phyloP scores from a whole-genome alignment of 2,888 invertebrate species.

The Eupithecia abbreviata region DNA sequence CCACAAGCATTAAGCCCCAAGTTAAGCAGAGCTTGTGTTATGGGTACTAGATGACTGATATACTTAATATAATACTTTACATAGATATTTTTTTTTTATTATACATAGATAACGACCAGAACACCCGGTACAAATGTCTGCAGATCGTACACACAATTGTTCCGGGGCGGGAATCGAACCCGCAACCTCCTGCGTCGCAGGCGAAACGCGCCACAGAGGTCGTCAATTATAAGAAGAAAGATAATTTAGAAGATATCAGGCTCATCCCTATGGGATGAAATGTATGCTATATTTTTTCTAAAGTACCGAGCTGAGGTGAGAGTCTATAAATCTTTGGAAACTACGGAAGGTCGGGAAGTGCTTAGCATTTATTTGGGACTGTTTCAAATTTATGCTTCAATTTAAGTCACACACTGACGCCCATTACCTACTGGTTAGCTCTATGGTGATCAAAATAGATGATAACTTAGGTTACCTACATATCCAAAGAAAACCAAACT shows the following conservation, averaged over 20 bases:
- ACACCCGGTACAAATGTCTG: too few species aligned
- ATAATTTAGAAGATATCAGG: not conserved
- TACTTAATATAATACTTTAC: too few species aligned
- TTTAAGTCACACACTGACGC: not conserved
- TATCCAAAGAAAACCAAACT: not conserved
- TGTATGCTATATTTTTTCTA: not conserved
- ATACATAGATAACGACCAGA: too few species aligned
- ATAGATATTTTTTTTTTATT: too few species aligned
- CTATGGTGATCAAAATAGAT: not conserved
- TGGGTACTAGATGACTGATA: too few species aligned
- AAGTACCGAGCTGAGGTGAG: not conserved
- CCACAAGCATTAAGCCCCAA: too few species aligned
- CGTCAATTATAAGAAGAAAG: too few species aligned
- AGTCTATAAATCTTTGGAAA: constrained; percentile 6
- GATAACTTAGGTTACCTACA: not conserved
- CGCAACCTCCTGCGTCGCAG: too few species aligned
- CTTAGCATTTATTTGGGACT: constrained; percentile 7
- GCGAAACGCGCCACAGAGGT: too few species aligned
- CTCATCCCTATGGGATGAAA: not conserved
- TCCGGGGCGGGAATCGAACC: too few species aligned
- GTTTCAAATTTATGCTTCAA: constrained; percentile 2
- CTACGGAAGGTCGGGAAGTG: constrained; percentile 7
- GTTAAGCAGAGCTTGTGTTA: too few species aligned
- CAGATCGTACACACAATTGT: too few species aligned
- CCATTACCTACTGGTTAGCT: not conserved